These are phyloP conservation scores for Polyommatus icarus DNA, from an alignment of 2,888 invertebrate species.

Conservation along the genomic window DNA sequence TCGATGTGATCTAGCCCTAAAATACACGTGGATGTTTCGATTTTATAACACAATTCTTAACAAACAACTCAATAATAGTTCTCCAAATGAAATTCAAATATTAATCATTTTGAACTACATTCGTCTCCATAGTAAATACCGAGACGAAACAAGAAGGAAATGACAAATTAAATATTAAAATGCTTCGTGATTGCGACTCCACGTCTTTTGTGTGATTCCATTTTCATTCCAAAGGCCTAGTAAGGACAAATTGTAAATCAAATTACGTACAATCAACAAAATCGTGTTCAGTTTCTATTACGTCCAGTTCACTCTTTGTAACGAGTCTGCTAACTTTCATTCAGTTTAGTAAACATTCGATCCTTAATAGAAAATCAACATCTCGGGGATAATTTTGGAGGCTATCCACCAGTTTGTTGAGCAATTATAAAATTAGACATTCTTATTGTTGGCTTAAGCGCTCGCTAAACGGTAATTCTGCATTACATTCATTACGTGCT, in stretches of 20 bases:
- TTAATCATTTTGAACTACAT: slow-evolving; percentile 2
- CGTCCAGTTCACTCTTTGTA: slow-evolving; percentile 36
- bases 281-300: slow-evolving; percentile 36
- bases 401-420: neutral
- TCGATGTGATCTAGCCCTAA: neutral
- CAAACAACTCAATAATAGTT: neutral
- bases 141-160: slow-evolving; percentile 5
- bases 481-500: no score
- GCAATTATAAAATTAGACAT: neutral
- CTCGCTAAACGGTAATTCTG: no score
- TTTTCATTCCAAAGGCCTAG: slow-evolving; percentile 37
- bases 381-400: slow-evolving; percentile 31
- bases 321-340: slow-evolving; percentile 39
- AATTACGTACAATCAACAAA: slow-evolving; percentile 40
- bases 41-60: neutral
- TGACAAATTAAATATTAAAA: slow-evolving; percentile 27
- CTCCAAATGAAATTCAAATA: neutral
- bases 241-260: slow-evolving; percentile 37
- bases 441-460: neutral
- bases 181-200: slow-evolving; percentile 7
- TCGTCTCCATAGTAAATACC: slow-evolving; percentile 16
- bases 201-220: slow-evolving; percentile 34
- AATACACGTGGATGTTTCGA: neutral
- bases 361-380: slow-evolving; percentile 35
- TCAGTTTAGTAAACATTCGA: slow-evolving; percentile 38